Conservation (phyloP, 2,113 vertebrate species). For the Macrotis lagotis region DNA sequence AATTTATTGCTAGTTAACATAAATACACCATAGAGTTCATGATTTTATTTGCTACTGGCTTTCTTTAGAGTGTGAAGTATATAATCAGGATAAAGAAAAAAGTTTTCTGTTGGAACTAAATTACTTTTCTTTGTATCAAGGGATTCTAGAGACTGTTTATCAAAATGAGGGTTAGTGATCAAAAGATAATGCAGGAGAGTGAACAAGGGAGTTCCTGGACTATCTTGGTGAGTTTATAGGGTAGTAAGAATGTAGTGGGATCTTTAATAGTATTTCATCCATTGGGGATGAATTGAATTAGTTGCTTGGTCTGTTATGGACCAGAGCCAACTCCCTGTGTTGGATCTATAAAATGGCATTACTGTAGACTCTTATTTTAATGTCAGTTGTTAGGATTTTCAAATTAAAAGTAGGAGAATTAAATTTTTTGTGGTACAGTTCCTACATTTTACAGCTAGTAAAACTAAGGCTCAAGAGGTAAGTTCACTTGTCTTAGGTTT, state of each 20-base stretch:
- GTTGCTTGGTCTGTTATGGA: neutral
- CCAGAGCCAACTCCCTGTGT: neutral
- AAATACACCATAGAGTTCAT: constrained; percentile 39
- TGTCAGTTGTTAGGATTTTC: too few species aligned
- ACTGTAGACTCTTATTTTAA: too few species aligned
- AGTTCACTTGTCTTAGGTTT: too few species aligned
- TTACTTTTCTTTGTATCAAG: constrained; percentile 31
- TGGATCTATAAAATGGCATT: neutral
- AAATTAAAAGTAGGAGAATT: too few species aligned
- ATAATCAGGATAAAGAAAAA: neutral
- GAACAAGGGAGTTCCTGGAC: neutral
- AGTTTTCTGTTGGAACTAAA: neutral
- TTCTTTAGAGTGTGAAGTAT: neutral
- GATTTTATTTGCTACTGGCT: constrained; percentile 30
- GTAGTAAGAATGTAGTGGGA: neutral
- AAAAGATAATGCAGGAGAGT: neutral
- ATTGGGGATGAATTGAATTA: neutral
- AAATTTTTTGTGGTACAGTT: too few species aligned
- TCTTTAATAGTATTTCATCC: neutral
- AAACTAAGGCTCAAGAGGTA: too few species aligned
- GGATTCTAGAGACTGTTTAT: neutral
- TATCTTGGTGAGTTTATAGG: neutral
- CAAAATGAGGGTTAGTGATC: constrained; percentile 20
- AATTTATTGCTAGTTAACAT: constrained; percentile 37
- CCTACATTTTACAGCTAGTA: too few species aligned